Evolutionary conservation across 2,113 vertebrate genomes (phyloP), one percentile per base, ranked within the genome.

Genomic region (Pithys albifrons): DNA sequence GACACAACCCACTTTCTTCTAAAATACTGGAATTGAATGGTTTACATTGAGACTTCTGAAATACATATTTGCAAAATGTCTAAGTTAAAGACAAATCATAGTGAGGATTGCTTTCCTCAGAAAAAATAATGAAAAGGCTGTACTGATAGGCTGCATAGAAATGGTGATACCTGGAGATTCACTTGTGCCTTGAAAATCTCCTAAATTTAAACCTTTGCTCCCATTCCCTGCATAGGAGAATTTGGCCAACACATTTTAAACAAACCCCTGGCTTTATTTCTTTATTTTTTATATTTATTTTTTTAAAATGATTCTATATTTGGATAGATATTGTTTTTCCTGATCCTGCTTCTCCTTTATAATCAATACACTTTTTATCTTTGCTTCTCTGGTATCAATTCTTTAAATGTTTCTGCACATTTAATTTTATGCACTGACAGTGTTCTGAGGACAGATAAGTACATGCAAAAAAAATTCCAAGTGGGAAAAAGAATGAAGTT

Each of bases 291-390:
- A 13, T 41, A 41, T 41, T 41, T 41, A 43, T 8, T 0, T 22
- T 48, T 48, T 25, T 25, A 25, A 46, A 67, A 51, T 51, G 29
- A 39, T 45, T 10, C 12, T 31, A 3, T 29, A 23, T 80, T 45
- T 54, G 23, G 2, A 3, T 35, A n/a, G 35, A 15, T 45, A 6
- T 24, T 65, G 2, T 0, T 51, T 62, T 71, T 1, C 51, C 19
- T 43, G 27, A 45, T 85, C 19, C 45, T 76, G 2, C 13, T 81
- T 80, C 57, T 79, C 10, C 31, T 74, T 73, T 33, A 70, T 61
- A 85, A 57, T 57, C 10, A 52, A 8, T 12, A 33, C 12, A 2
- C 6, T 73, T 90, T 86, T 70, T 59, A 29, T 51, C 22, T 83
- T 64, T 80, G 18, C 18, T 33, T 67, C 80, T 88, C 69, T 77